Conservation (phyloP, 2,888 invertebrate genomes). For the Ichneumon xanthorius region DNA sequence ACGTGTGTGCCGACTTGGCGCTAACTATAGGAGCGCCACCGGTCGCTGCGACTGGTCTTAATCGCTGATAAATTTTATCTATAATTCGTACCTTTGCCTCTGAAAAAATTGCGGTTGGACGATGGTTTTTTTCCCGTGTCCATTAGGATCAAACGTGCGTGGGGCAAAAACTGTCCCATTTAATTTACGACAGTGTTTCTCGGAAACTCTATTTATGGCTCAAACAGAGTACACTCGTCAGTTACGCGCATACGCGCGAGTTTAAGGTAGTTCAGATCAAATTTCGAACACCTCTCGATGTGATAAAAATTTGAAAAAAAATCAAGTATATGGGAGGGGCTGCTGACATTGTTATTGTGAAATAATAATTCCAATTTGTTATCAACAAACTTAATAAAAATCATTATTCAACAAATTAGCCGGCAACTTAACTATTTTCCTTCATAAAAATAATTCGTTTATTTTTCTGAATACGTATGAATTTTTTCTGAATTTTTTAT, state of each 20-base stretch:
- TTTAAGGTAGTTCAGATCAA: too few relatives aligned
- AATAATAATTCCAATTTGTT: too few relatives aligned
- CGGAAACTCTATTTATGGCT: background rate
- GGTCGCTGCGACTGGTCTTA: background rate
- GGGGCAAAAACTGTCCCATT: background rate
- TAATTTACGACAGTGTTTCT: background rate
- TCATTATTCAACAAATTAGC: too few relatives aligned
- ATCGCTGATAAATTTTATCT: background rate
- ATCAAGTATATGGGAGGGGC: too few relatives aligned
- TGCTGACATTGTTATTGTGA: too few relatives aligned
- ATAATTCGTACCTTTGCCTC: background rate
- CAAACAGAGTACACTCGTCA: constrained; percentile 5
- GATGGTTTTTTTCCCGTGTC: background rate
- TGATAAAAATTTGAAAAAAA: too few relatives aligned
- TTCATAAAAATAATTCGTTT: too few relatives aligned
- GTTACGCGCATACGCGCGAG: background rate
- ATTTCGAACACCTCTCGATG: too few relatives aligned
- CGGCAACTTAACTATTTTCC: too few relatives aligned
- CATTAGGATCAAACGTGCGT: background rate
- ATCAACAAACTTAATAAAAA: too few relatives aligned
- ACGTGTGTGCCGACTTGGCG: background rate
- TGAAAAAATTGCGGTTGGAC: background rate
- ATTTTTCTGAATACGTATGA: too few relatives aligned
- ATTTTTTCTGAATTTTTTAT: too few relatives aligned
- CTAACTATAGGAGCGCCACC: background rate